Conservation (phyloP, 2,888 invertebrate species). For the Zaprionus obscuricornis region DNA sequence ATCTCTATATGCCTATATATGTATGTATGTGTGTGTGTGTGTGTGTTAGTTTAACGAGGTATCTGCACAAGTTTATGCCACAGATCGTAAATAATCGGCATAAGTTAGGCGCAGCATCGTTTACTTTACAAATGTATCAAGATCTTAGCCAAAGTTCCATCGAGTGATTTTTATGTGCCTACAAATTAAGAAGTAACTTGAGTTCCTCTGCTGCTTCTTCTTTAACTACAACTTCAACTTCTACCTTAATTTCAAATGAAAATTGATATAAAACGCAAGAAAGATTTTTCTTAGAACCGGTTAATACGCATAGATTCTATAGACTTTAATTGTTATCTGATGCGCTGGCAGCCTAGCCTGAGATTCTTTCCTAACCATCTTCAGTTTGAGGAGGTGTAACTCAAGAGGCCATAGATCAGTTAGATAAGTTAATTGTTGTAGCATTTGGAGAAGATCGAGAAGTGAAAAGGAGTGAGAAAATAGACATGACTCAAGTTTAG, state of each 20-base stretch:
- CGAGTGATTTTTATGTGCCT: slow-evolving; percentile 34
- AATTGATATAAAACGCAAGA: slow-evolving; percentile 24
- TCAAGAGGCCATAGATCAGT: too few relatives aligned
- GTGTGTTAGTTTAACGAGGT: slow-evolving; percentile 25
- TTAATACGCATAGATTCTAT: slow-evolving; percentile 3
- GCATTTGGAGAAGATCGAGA: too few relatives aligned
- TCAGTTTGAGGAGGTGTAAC: too few relatives aligned
- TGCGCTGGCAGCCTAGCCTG: slow-evolving; percentile 1
- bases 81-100: slow-evolving; percentile 50
- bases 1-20: too few relatives aligned
- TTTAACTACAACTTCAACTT: too few relatives aligned
- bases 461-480: too few relatives aligned
- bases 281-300: slow-evolving; percentile 6
- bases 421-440: too few relatives aligned
- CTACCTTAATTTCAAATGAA: too few relatives aligned
- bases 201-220: slow-evolving; percentile 7
- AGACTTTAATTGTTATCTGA: slow-evolving; percentile 18
- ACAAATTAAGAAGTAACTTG: slow-evolving; percentile 47
- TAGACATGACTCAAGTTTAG: too few relatives aligned
- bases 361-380: too few relatives aligned
- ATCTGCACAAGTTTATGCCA: slow-evolving; percentile 18
- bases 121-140: slow-evolving; percentile 33
- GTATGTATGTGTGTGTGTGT: neutral
- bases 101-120: slow-evolving; percentile 15
- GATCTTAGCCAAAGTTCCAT: too few relatives aligned